A percentile compares a stretch with the other conserved stretches of the same genome.
phyloP scores from a whole-genome alignment of 2,888 invertebrate species.

The Lithophane semibrunnea region DNA sequence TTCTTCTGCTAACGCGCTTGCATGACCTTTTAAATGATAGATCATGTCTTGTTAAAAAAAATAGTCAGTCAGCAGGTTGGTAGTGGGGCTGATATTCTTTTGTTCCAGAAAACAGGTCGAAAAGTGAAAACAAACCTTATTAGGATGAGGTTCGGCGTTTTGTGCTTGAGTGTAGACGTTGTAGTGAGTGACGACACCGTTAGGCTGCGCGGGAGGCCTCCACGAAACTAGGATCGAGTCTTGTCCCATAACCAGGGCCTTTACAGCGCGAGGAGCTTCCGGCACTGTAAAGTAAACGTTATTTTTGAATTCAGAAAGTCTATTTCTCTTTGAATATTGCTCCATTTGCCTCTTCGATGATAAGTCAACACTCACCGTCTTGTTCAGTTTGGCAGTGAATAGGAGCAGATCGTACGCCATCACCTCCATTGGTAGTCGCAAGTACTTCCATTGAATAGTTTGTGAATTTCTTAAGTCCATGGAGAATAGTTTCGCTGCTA shows the following conservation, averaged over 20 bases:
- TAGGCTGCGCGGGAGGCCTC: conserved; percentile 97
- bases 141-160: conserved; percentile 93
- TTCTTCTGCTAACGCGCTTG: not conserved
- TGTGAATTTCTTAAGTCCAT: conserved; percentile 97
- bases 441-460: conserved; percentile 99
- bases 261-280: conserved; percentile 97
- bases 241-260: conserved; percentile 97
- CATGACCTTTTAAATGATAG: not conserved
- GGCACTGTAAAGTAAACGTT: conserved; percentile 92
- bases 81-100: not conserved
- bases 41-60: no score
- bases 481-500: conserved; percentile 98
- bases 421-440: conserved; percentile 98
- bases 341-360: not conserved
- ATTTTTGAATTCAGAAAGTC: not conserved
- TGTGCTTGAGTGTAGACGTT: conserved; percentile 96
- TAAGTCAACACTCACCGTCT: conserved; percentile 92
- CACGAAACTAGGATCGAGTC: conserved; percentile 98
- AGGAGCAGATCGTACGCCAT: conserved; percentile 96
- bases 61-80: no score
- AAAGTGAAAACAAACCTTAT: conserved; percentile 89
- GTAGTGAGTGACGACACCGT: conserved; percentile 98
- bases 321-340: not conserved
- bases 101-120: not conserved
- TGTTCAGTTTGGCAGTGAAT: conserved; percentile 98